Evolutionary conservation across 2,797 vertebrate species (phyloP).

Genomic region (Malacoctenus gilli): DNA sequence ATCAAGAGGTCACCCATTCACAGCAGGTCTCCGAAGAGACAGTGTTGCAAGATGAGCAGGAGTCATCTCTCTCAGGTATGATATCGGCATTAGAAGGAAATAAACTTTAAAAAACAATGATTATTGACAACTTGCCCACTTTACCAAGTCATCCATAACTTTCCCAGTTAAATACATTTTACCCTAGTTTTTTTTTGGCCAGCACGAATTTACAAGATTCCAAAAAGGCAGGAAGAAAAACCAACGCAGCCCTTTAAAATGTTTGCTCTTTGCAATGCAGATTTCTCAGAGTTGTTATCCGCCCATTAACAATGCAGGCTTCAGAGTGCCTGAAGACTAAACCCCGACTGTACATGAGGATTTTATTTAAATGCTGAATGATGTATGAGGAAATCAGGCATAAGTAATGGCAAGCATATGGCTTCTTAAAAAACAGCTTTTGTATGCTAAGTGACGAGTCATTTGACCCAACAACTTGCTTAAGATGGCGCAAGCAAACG

Average conservation of each 20-base stretch:
- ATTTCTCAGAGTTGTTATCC: neutral
- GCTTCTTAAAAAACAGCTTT: neutral
- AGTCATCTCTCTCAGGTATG: slow-evolving; percentile 74
- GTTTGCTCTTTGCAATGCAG: slow-evolving; percentile 3
- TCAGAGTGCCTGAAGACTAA: slow-evolving; percentile 8
- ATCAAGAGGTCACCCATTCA: slow-evolving; percentile 70
- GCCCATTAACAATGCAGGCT: slow-evolving; percentile 15
- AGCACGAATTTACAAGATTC: neutral
- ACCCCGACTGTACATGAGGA: neutral
- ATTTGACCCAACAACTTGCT: neutral
- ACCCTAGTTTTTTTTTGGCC: no score
- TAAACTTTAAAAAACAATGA: no score
- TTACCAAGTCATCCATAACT: no score
- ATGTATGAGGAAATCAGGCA: neutral
- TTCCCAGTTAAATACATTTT: no score
- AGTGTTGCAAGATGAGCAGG: slow-evolving; percentile 62
- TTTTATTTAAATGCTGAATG: slow-evolving; percentile 11
- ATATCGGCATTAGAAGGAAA: no score
- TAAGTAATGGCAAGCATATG: neutral
- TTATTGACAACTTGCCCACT: no score
- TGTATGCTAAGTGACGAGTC: neutral
- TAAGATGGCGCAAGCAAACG: no score
- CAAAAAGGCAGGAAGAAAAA: neutral
- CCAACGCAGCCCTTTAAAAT: neutral
- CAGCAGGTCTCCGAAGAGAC: slow-evolving; percentile 65